Conservation (phyloP, 2,797 vertebrate species). For the Pangasius larnaudii region DNA sequence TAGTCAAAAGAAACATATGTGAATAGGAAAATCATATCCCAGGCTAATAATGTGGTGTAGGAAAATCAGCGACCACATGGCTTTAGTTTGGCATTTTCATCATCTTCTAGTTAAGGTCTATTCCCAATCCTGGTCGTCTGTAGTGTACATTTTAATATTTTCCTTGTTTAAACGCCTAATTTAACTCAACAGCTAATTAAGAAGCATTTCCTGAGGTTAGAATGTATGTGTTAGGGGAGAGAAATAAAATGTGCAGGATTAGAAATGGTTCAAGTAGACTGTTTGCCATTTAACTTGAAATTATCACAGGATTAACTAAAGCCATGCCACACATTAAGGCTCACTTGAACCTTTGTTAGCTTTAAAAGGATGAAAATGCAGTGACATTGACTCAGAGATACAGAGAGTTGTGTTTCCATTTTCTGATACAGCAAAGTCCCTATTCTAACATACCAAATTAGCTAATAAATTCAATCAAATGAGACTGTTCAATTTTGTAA, state of each 20-base stretch:
- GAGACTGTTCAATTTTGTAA: not conserved
- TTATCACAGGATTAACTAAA: not conserved
- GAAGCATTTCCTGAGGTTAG: not conserved
- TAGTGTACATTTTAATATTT: not conserved
- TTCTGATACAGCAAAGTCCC: not conserved
- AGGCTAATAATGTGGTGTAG: slow-evolving; percentile 20
- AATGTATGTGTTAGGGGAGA: not conserved
- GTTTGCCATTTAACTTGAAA: not conserved
- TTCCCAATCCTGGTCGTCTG: not conserved
- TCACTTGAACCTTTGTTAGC: not conserved
- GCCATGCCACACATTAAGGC: not conserved
- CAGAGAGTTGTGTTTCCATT: not conserved
- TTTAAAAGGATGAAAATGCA: not conserved
- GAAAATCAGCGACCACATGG: slow-evolving; percentile 12
- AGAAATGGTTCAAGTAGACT: not conserved
- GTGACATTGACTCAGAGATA: not conserved
- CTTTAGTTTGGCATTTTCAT: not conserved
- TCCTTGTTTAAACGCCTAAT: not conserved
- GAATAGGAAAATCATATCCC: slow-evolving; percentile 17
- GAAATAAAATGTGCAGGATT: not conserved
- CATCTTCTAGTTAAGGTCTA: not conserved
- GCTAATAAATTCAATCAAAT: not conserved
- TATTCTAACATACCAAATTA: not conserved
- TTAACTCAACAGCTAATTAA: not conserved
- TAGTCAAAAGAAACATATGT: slow-evolving; percentile 11